Conservation (phyloP, 2,888 invertebrate genomes). For the Psylliodes chrysocephalus region DNA sequence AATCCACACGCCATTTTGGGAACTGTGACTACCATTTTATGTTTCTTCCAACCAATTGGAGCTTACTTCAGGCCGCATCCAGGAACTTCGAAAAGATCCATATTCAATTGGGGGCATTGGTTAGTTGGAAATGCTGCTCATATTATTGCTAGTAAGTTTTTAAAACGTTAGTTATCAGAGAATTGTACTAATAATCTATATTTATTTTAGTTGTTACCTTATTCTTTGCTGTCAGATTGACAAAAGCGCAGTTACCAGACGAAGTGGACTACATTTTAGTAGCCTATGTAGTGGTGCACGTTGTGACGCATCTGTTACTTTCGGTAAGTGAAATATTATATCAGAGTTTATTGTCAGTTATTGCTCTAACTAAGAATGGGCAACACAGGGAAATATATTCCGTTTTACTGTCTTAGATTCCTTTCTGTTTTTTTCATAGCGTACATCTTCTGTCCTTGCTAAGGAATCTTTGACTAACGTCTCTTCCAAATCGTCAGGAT, state of each 20-base stretch:
- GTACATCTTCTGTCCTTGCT: too few species aligned
- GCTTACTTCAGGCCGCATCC: conserved; percentile 84
- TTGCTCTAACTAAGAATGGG: too few species aligned
- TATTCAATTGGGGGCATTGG: conserved; percentile 96
- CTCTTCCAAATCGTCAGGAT: too few species aligned
- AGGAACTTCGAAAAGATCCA: conserved; percentile 78
- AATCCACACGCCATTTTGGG: conserved; percentile 89
- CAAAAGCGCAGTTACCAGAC: conserved; percentile 85
- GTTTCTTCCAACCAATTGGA: conserved; percentile 88
- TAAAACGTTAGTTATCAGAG: background rate
- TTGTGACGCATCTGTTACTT: conserved; percentile 85
- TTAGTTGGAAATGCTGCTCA: conserved; percentile 87
- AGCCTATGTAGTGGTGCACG: conserved; percentile 89
- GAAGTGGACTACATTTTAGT: conserved; percentile 91
- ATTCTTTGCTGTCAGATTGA: conserved; percentile 89
- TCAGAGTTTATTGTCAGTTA: too few species aligned
- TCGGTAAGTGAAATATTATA: conserved; percentile 75
- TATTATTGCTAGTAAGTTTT: conserved; percentile 82
- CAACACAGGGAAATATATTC: too few species aligned
- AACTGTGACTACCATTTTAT: conserved; percentile 78
- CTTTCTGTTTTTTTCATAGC: too few species aligned
- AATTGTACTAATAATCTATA: conserved; percentile 1
- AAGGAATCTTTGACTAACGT: too few species aligned
- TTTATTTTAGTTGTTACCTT: conserved; percentile 85
- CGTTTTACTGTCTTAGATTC: too few species aligned